Evolutionary conservation across 2,888 invertebrate genomes (phyloP), one percentile per base, ranked within the genome.

Genomic region (Dryadula phaetusa): DNA sequence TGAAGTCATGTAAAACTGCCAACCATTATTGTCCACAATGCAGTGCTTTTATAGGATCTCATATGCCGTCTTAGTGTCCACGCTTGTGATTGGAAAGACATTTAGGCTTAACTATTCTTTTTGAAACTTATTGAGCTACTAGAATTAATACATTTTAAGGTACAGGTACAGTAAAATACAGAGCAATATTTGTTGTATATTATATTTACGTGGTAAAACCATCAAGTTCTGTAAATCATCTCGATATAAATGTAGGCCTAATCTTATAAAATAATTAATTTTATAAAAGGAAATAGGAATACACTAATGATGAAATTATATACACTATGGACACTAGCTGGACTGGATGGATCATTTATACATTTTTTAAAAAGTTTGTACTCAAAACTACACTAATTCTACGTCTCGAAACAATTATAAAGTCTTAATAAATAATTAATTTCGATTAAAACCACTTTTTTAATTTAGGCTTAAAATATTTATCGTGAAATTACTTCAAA

Each of bases 1-100:
- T 93, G 90, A 81, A 82, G 47, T 92, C 92, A 12, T 92, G 92
- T 83, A 93, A 94, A 82, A 93, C 94, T 72, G 93, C 91, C 62
- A 93, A 92, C 73, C 92, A 92, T 77, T 93, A 93, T 86, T 93
- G 93, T 75, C 92, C 93, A 20, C 80, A 86, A 70, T 90, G 92
- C 77, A 84, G 85, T 70, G 92, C 89, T 6, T 92, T 89, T 76
- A 77, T 92, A 65, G 92, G 92, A 16, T 79, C 88, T 32, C 84
- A 88, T 69, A 79, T 82, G 12, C 90, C 90, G 14, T 90, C 92
- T 32, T 92, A 82, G 90, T 77, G 64, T 25, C 14, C 16, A 7
- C n/a, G n/a, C 14, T 37, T 52, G 18, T 37, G 54, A 22, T 54
- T 14, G 14, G 37, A 54, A 54, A 6, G 20, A 14, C 22, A 7